phyloP scores from a whole-genome alignment of 2,797 vertebrate species.

The Dendrocincla tyrannina region DNA sequence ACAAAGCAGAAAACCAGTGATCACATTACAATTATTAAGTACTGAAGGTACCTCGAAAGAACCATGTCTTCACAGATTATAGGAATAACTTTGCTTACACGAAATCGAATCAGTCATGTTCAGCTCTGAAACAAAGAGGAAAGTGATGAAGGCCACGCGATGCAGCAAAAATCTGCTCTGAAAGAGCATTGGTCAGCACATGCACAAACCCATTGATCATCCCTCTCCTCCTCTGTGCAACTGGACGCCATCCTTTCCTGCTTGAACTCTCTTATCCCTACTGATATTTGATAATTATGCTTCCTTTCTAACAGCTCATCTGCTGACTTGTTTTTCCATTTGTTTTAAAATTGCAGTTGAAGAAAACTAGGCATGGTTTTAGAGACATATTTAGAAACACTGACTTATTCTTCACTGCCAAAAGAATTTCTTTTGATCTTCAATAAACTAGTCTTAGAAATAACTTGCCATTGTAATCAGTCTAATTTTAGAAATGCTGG shows the following conservation, averaged over 20 bases:
- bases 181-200: rapidly evolving
- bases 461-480: neutral
- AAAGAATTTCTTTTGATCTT: neutral
- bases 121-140: neutral
- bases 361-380: neutral
- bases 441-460: neutral
- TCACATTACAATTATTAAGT: neutral
- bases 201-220: rapidly evolving
- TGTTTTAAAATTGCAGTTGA: neutral
- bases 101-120: neutral
- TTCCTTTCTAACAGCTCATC: neutral
- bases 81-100: neutral
- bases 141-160: neutral
- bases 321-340: neutral
- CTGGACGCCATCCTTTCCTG: neutral
- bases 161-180: neutral
- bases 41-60: neutral
- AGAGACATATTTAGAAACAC: neutral
- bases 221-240: neutral
- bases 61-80: rapidly evolving
- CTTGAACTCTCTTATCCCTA: neutral
- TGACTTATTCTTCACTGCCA: neutral
- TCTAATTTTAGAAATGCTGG: neutral
- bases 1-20: neutral
- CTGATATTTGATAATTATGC: neutral